phyloP scores from a whole-genome alignment of 2,888 invertebrate genomes.

The Dasysyrphus tricinctus region DNA sequence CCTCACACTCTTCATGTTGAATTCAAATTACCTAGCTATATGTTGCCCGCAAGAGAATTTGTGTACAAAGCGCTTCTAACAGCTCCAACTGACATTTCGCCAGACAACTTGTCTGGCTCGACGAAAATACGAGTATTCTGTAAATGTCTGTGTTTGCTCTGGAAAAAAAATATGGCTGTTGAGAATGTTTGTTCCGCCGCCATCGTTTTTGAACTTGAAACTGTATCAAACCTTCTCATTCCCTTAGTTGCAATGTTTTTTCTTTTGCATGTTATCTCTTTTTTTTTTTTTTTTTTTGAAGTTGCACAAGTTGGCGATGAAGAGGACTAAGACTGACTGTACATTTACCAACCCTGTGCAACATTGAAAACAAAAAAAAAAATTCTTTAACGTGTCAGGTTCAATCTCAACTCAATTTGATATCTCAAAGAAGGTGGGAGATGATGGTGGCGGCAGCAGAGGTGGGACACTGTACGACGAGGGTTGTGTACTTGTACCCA shows the following conservation, averaged over 20 bases:
- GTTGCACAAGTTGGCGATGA: background rate
- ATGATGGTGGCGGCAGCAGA: background rate
- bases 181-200: background rate
- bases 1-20: background rate
- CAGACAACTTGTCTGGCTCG: slow-evolving; percentile 68
- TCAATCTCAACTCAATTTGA: slow-evolving; percentile 53
- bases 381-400: slow-evolving; percentile 51
- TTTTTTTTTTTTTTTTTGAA: background rate
- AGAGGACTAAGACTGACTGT: background rate
- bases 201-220: slow-evolving; percentile 35
- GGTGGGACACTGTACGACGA: background rate
- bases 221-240: slow-evolving; percentile 29
- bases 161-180: background rate
- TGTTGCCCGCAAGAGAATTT: slow-evolving; percentile 29
- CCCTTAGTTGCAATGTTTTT: background rate
- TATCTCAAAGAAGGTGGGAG: slow-evolving; percentile 6
- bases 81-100: slow-evolving; percentile 52
- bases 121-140: background rate
- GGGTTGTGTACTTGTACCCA: background rate
- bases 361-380: background rate
- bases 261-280: background rate
- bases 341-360: background rate
- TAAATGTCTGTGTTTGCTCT: slow-evolving; percentile 32
- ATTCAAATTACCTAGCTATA: slow-evolving; percentile 25
- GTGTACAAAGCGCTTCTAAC: slow-evolving; percentile 38